Conservation (phyloP, 2,888 invertebrate species). For the Therioaphis trifolii region DNA sequence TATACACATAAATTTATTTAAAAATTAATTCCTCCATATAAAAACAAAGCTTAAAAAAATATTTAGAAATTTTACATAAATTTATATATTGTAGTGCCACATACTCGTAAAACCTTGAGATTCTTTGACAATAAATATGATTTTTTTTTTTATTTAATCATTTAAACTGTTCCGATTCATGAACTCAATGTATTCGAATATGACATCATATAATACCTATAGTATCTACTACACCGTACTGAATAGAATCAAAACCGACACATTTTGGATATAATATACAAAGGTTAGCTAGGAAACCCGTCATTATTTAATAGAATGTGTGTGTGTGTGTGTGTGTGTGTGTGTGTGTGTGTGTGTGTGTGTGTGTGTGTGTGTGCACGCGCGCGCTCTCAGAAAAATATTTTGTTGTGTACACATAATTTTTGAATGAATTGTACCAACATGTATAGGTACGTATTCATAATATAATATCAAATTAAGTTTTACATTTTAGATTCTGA, state of each 20-base stretch:
- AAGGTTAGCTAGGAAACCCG: slow-evolving; percentile 20
- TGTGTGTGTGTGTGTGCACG: too few relatives aligned
- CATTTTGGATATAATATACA: slow-evolving; percentile 12
- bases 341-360: too few relatives aligned
- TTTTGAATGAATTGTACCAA: slow-evolving; percentile 36
- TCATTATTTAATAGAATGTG: slow-evolving; percentile 31
- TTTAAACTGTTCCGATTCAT: slow-evolving; percentile 55
- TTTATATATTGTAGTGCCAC: too few relatives aligned
- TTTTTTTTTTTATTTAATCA: slow-evolving; percentile 27
- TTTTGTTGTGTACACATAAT: background rate
- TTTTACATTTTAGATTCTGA: too few relatives aligned
- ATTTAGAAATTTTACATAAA: background rate
- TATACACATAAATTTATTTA: background rate
- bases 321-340: too few relatives aligned
- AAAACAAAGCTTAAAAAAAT: background rate
- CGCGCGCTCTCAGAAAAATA: slow-evolving; percentile 8
- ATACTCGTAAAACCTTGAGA: slow-evolving; percentile 40
- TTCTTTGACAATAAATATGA: slow-evolving; percentile 43
- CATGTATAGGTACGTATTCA: background rate
- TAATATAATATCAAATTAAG: background rate
- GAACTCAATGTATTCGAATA: slow-evolving; percentile 1
- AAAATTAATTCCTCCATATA: background rate
- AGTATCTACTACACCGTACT: background rate
- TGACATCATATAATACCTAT: too few relatives aligned
- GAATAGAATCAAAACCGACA: slow-evolving; percentile 40